These are phyloP conservation scores for Pluvianellus socialis DNA, from an alignment of 2,113 vertebrate species.

Conservation along the genomic window DNA sequence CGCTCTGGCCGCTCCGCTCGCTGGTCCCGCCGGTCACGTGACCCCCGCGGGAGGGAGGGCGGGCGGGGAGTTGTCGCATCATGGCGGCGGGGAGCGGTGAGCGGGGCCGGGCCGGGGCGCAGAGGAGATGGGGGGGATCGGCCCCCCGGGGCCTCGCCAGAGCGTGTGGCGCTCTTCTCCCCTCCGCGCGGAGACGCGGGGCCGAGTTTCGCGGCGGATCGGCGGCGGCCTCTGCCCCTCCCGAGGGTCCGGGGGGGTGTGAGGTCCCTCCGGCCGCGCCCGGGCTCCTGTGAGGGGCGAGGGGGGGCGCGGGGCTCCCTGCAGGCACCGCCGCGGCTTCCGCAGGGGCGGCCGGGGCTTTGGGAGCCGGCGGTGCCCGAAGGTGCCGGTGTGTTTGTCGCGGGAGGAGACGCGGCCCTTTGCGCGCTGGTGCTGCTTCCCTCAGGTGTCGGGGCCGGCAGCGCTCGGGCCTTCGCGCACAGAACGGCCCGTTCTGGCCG, in stretches of 20 bases:
- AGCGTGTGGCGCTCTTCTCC: not conserved
- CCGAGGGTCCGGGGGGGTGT: not conserved
- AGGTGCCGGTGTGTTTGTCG: not conserved
- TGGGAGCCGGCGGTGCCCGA: not conserved
- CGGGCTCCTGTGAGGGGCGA: not conserved
- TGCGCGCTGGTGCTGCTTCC: not conserved
- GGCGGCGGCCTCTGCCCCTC: not conserved
- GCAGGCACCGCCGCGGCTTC: not conserved
- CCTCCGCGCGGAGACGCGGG: not conserved
- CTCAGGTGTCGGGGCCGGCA: not conserved
- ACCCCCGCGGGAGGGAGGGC: accelerated
- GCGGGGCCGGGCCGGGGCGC: not conserved
- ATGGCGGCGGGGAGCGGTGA: not conserved
- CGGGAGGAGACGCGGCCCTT: not conserved
- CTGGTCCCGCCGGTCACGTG: not conserved
- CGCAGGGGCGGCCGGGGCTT: too few relatives aligned
- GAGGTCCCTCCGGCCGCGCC: not conserved
- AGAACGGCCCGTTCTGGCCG: not conserved
- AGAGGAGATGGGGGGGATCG: not conserved
- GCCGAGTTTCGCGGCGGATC: too few relatives aligned
- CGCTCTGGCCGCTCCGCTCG: not conserved
- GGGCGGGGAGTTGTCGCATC: not conserved
- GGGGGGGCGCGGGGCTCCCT: not conserved
- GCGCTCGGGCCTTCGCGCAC: not conserved
- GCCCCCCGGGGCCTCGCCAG: too few relatives aligned